A percentile compares a stretch with the other conserved stretches of the same genome.
Evolutionary conservation across 2,113 vertebrate species (phyloP).

Genomic region (Ctenodactylus gundi): DNA sequence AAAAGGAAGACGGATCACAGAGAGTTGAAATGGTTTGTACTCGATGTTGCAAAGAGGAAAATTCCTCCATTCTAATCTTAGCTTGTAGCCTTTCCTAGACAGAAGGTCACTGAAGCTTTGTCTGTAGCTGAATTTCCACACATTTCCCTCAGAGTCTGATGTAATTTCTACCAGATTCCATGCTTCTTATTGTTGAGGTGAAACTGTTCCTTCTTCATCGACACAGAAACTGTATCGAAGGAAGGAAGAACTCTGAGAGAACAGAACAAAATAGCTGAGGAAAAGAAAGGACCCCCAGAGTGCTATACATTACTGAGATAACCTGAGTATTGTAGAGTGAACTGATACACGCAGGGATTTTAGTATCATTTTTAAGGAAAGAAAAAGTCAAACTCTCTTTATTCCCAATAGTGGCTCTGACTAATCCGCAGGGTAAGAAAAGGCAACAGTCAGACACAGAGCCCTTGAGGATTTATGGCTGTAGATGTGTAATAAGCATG

Average conservation of each 20-base stretch:
- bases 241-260: neutral
- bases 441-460: neutral
- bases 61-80: neutral
- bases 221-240: neutral
- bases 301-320: neutral
- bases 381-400: neutral
- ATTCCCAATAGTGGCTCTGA: neutral
- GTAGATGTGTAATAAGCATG: neutral
- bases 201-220: neutral
- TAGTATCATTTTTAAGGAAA: slow-evolving; percentile 42
- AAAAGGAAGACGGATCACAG: neutral
- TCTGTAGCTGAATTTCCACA: neutral
- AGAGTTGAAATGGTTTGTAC: neutral
- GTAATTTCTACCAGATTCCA: neutral
- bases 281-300: neutral
- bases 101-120: neutral
- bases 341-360: neutral
- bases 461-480: neutral
- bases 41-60: neutral
- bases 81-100: neutral
- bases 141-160: neutral
- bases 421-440: neutral
- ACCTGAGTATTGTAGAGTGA: neutral
- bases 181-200: neutral
- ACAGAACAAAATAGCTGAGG: neutral